These are phyloP conservation scores for Nasua narica DNA, from an alignment of 2,797 vertebrate species.

Conservation along the genomic window DNA sequence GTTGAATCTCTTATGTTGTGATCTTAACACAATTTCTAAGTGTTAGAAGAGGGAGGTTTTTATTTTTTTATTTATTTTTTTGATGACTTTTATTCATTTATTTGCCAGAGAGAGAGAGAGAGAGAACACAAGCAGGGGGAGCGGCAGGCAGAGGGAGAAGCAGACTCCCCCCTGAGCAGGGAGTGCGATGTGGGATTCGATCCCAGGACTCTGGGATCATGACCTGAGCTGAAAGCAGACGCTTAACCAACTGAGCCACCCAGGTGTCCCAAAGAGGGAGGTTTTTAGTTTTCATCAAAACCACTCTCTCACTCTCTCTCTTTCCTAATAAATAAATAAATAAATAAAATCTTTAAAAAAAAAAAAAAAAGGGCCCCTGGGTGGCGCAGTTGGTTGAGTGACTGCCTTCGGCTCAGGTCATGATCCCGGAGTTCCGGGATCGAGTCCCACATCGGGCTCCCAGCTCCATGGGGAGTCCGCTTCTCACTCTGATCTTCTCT, in stretches of 20 bases:
- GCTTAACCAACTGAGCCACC: too few relatives aligned
- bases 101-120: not conserved
- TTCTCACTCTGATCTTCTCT: too few relatives aligned
- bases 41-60: not conserved
- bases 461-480: too few relatives aligned
- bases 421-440: too few relatives aligned
- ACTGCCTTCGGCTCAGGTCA: too few relatives aligned
- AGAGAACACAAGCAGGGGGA: not conserved
- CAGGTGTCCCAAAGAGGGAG: not conserved
- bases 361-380: too few relatives aligned
- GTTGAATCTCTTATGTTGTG: not conserved
- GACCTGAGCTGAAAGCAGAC: not conserved
- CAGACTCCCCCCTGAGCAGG: not conserved
- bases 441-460: too few relatives aligned
- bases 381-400: too few relatives aligned
- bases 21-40: too few relatives aligned
- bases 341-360: too few relatives aligned
- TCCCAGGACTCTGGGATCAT: not conserved
- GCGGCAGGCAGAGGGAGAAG: not conserved
- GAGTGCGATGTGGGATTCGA: not conserved
- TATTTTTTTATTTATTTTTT: not conserved
- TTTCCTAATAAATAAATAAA: too few relatives aligned
- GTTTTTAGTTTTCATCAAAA: conserved; percentile 11
- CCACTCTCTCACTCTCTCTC: too few relatives aligned
- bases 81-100: not conserved